Percentiles rank a stretch among this genome's conserved stretches.
phyloP scores from a whole-genome alignment of 2,113 vertebrate species.

The Sylvia atricapilla region DNA sequence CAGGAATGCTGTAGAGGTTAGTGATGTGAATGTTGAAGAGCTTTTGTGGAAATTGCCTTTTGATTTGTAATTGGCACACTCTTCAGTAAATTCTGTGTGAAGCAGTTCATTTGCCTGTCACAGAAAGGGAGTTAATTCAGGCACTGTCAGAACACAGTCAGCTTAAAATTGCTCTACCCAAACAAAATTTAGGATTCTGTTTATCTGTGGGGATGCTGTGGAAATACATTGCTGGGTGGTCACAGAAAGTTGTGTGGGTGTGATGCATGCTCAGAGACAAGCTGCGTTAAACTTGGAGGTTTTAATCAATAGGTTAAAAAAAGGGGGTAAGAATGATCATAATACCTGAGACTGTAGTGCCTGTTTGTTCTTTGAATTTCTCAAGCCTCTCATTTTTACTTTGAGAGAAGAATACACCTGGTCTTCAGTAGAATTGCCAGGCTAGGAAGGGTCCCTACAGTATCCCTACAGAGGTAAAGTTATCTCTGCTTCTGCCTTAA shows the following conservation, averaged over 20 bases:
- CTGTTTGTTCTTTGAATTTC: background rate
- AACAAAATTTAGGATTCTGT: background rate
- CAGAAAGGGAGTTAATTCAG: background rate
- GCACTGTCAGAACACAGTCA: background rate
- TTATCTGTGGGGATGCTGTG: background rate
- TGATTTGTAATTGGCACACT: background rate
- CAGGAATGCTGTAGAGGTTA: constrained; percentile 57
- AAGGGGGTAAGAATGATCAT: background rate
- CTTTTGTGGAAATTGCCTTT: constrained; percentile 4
- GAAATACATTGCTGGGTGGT: background rate
- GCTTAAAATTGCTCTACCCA: background rate
- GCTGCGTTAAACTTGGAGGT: background rate
- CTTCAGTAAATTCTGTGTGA: background rate
- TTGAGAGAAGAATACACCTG: background rate
- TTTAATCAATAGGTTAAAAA: background rate
- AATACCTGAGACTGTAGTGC: background rate
- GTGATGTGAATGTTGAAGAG: background rate
- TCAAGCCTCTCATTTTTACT: background rate
- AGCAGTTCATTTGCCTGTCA: background rate
- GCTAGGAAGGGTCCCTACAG: background rate
- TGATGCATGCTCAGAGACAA: background rate
- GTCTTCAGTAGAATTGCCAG: background rate
- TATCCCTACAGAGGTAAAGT: background rate
- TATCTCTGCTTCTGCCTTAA: background rate
- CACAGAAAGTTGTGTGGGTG: background rate